These are phyloP conservation scores for Polypterus bichir DNA, from an alignment of 2,113 vertebrate genomes.

Conservation along the genomic window DNA sequence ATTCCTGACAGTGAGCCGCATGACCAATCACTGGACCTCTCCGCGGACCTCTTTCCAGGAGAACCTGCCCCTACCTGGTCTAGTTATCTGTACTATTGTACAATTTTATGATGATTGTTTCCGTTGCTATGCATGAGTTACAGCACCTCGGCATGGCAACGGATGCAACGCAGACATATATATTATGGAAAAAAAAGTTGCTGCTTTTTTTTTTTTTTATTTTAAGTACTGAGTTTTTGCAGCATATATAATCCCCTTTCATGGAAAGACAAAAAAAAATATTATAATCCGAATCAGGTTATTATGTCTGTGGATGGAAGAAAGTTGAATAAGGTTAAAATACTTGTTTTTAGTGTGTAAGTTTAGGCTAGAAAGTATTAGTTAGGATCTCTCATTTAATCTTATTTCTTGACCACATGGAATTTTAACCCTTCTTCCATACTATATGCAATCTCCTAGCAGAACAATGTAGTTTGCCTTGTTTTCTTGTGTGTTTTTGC, in stretches of 20 bases:
- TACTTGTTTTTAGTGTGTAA: constrained; percentile 24
- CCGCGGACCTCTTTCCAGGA: constrained; percentile 97
- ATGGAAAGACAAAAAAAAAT: constrained; percentile 8
- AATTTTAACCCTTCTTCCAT: constrained; percentile 14
- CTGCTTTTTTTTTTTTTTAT: constrained; percentile 50
- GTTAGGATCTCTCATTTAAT: constrained; percentile 20
- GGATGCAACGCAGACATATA: constrained; percentile 63
- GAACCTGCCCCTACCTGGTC: constrained; percentile 96
- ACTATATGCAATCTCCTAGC: constrained; percentile 34
- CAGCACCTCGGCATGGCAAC: constrained; percentile 75
- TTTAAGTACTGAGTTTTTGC: constrained; percentile 69
- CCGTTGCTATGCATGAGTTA: constrained; percentile 80
- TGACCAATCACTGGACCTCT: constrained; percentile 98
- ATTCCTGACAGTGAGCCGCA: constrained; percentile 99
- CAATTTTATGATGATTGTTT: constrained; percentile 99
- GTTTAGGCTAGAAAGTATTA: constrained; percentile 36
- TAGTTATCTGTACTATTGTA: constrained; percentile 99
- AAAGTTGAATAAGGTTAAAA: constrained; percentile 39
- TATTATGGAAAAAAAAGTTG: constrained; percentile 53
- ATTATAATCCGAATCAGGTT: constrained; percentile 61
- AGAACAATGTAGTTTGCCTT: constrained; percentile 32
- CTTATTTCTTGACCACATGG: constrained; percentile 21
- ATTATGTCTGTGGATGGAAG: constrained; percentile 91
- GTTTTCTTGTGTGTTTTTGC: constrained; percentile 29
- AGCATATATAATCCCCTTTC: constrained; percentile 51